Conservation (phyloP, 1,140 invertebrate species). For the Arctopsyche grandis region DNA sequence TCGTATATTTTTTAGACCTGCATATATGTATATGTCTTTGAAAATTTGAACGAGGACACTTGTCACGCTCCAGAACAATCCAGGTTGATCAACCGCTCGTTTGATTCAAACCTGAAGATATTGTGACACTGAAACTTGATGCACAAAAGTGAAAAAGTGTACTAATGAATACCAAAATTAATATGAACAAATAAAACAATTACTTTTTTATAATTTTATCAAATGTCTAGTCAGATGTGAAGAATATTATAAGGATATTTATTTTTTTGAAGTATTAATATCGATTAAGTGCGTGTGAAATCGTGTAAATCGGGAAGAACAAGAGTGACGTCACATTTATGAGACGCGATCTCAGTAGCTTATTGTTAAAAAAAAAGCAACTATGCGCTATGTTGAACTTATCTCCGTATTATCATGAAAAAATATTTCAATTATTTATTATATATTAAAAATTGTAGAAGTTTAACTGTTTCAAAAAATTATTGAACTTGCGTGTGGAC, state of each 20-base stretch:
- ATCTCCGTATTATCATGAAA: slow-evolving; percentile 26
- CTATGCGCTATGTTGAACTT: slow-evolving; percentile 36
- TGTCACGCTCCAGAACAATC: slow-evolving; percentile 1
- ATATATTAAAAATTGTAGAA: slow-evolving; percentile 51
- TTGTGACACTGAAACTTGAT: slow-evolving; percentile 30
- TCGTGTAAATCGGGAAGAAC: background rate
- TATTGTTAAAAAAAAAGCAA: slow-evolving; percentile 17
- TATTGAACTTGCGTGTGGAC: slow-evolving; percentile 43
- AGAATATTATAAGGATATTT: slow-evolving; percentile 42
- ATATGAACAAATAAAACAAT: background rate
- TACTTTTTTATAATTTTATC: slow-evolving; percentile 45
- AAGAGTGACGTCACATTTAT: slow-evolving; percentile 4
- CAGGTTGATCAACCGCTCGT: slow-evolving; percentile 45
- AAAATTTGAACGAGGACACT: background rate
- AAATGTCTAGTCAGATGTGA: slow-evolving; percentile 44
- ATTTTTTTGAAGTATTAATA: slow-evolving; percentile 37
- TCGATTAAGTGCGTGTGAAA: slow-evolving; percentile 1
- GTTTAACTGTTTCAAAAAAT: slow-evolving; percentile 49
- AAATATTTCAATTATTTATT: slow-evolving; percentile 47
- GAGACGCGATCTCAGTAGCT: slow-evolving; percentile 43
- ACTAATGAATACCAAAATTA: background rate
- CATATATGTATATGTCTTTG: slow-evolving; percentile 12
- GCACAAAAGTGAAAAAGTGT: slow-evolving; percentile 45
- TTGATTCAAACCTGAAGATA: slow-evolving; percentile 31
- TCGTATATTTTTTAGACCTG: background rate